Base-by-base conservation (phyloP, 2,888 invertebrate genomes). In the Morpho achilles region DNA sequence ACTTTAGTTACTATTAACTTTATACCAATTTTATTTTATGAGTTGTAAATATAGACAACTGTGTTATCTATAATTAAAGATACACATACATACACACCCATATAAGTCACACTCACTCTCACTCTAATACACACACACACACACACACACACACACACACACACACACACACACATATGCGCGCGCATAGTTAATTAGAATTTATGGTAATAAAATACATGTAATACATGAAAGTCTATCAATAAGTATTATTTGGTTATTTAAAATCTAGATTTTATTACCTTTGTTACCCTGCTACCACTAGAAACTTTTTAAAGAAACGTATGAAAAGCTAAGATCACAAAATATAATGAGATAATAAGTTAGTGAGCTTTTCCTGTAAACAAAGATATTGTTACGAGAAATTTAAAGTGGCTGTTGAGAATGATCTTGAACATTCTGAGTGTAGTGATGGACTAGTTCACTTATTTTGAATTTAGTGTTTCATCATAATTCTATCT, bases 371-470 rank as follows among this genome's bases (percentile, higher is more conserved):
- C 67, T 67, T 16, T 69, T 75, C 70, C 72, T 72, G 73, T 76
- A 77, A 81, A 89, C 88, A 88, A 87, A 87, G 74, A 80, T 79
- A 77, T 82, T 76, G 72, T 78, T 83, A 84, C 79, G 81, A 79
- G 77, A 74, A 76, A 79, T 82, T 78, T 75, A 79, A 79, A 81
- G 74, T 76, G 62, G 61, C 58, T 63, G 53, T 58, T 59, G 64
- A 67, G 61, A 64, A 50, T 16, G 62, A 67, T 63, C 66, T 63
- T 64, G 53, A 65, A 63, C 54, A 49, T n/a, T 43, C 8, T 45
- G 45, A 50, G 50, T 41, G n/a, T 50, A 50, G 41, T 41, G 42
- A 41, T 50, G 41, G 9, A 7, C 40, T 39, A 7, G 50, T n/a
- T 32, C 42, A 0, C 42, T 43, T 43, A 7, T 9, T 43, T 43